These are phyloP conservation scores for Drosophila hamatofila DNA, from an alignment of 2,888 invertebrate species.

Conservation along the genomic window DNA sequence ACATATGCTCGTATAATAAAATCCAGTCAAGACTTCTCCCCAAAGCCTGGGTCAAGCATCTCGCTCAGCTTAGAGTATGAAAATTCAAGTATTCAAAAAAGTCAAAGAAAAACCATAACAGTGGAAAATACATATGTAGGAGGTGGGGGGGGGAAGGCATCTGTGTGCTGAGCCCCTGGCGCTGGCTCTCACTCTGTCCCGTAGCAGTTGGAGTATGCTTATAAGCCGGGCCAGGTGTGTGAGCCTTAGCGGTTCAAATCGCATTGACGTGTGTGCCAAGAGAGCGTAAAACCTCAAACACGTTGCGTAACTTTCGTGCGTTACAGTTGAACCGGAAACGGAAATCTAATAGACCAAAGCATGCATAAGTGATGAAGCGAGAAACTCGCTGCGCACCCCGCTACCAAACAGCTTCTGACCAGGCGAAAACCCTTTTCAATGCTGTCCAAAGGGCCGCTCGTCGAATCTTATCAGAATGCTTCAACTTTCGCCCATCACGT, in stretches of 20 bases:
- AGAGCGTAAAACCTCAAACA: slow-evolving; percentile 79
- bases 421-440: slow-evolving; percentile 62
- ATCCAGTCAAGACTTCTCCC: neutral
- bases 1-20: neutral
- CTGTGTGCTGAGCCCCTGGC: slow-evolving; percentile 4
- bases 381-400: slow-evolving; percentile 53
- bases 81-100: slow-evolving; percentile 15
- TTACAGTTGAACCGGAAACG: slow-evolving; percentile 79
- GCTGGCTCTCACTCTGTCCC: neutral
- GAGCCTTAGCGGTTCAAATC: slow-evolving; percentile 72
- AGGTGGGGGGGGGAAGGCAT: neutral
- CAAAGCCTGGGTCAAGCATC: neutral
- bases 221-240: slow-evolving; percentile 64
- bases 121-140: slow-evolving; percentile 22
- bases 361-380: slow-evolving; percentile 79
- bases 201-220: slow-evolving; percentile 37
- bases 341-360: slow-evolving; percentile 81
- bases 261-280: slow-evolving; percentile 72
- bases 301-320: slow-evolving; percentile 71
- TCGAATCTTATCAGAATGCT: slow-evolving; percentile 72
- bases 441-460: slow-evolving; percentile 40
- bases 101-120: slow-evolving; percentile 1
- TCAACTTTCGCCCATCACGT: slow-evolving; percentile 65
- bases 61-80: slow-evolving; percentile 13
- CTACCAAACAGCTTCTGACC: slow-evolving; percentile 3